Evolutionary conservation across 2,113 vertebrate species (phyloP).

Genomic region (Percopsis transmontana): DNA sequence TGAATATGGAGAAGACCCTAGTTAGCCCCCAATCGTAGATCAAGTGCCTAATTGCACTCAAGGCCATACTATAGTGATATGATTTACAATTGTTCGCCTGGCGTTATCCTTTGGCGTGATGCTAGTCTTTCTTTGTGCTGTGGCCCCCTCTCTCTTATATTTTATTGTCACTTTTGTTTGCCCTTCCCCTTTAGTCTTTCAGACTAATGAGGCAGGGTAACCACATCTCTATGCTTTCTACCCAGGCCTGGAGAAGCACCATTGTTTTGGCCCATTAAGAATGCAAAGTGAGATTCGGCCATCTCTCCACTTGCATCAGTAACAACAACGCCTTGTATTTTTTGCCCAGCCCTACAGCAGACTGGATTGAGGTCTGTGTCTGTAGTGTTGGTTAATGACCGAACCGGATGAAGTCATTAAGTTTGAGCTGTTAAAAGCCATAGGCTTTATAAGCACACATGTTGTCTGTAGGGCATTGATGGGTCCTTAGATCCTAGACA

Average conservation of each 20-base stretch:
- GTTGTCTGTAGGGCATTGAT: slow-evolving; percentile 44
- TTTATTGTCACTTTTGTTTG: slow-evolving; percentile 65
- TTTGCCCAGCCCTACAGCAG: slow-evolving; percentile 22
- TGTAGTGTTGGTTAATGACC: slow-evolving; percentile 39
- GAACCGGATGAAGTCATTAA: slow-evolving; percentile 32
- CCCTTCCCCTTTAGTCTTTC: slow-evolving; percentile 41
- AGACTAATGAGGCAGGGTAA: slow-evolving; percentile 63
- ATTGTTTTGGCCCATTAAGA: slow-evolving; percentile 72
- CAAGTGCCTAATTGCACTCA: slow-evolving; percentile 46
- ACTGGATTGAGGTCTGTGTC: slow-evolving; percentile 36
- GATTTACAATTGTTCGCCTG: slow-evolving; percentile 49
- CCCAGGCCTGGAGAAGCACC: slow-evolving; percentile 50
- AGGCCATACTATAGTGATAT: slow-evolving; percentile 39
- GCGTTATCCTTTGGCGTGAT: slow-evolving; percentile 50
- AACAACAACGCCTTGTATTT: slow-evolving; percentile 36
- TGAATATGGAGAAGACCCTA: slow-evolving; percentile 42
- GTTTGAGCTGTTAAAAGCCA: slow-evolving; percentile 43
- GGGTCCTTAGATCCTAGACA: slow-evolving; percentile 15
- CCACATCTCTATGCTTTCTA: slow-evolving; percentile 52
- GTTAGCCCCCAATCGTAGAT: slow-evolving; percentile 52
- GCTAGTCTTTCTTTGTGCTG: slow-evolving; percentile 20
- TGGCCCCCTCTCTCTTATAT: slow-evolving; percentile 47
- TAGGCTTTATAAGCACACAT: slow-evolving; percentile 26
- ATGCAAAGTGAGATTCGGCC: slow-evolving; percentile 54
- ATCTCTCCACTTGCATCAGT: slow-evolving; percentile 40